Conservation (phyloP, 2,113 vertebrate genomes). For the Lycaon pictus region DNA sequence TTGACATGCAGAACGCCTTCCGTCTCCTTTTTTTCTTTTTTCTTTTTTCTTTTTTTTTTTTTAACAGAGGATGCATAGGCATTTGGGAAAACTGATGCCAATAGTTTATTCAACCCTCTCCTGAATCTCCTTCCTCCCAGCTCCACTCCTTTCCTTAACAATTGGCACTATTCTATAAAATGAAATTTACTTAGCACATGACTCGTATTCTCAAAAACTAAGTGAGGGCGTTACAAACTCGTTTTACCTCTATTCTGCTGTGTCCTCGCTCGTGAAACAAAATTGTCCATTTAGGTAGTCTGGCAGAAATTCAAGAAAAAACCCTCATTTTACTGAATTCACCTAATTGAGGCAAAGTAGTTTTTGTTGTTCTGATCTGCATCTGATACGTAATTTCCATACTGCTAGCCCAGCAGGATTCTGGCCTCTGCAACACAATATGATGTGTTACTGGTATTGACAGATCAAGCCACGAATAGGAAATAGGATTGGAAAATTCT, state of each 20-base stretch:
- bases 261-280: not conserved
- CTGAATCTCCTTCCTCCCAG: not conserved
- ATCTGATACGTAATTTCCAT: not conserved
- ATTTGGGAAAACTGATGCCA: constrained; percentile 19
- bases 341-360: not conserved
- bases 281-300: not conserved
- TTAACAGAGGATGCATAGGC: not conserved
- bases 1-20: not conserved
- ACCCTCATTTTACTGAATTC: not conserved
- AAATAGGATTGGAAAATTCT: constrained; percentile 50
- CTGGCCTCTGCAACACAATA: not conserved
- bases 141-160: not conserved
- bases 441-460: not conserved
- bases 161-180: not conserved
- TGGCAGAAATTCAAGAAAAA: not conserved
- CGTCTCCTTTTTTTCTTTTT: not conserved
- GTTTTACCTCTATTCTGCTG: not conserved
- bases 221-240: not conserved
- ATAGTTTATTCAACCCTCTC: not conserved
- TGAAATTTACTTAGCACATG: not conserved
- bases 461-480: not conserved
- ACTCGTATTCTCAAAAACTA: not conserved
- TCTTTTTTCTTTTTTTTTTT: too few relatives aligned
- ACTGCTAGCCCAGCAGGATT: not conserved
- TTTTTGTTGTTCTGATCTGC: constrained; percentile 27